Conservation (phyloP, 2,113 vertebrate genomes). For the Porphyrio hochstetteri region DNA sequence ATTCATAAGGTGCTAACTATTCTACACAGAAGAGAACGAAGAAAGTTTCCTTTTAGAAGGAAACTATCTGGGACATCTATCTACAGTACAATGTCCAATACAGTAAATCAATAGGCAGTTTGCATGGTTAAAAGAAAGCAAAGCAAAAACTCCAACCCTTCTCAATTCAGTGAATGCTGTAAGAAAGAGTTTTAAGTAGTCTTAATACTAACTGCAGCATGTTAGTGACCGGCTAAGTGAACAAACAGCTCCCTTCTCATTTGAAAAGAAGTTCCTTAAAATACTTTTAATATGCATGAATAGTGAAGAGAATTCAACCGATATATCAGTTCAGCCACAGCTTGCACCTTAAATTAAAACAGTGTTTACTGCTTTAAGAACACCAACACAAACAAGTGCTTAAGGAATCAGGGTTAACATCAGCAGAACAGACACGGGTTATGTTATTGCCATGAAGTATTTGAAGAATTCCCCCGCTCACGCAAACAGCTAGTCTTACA, state of each 20-base stretch:
- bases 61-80: not conserved
- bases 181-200: not conserved
- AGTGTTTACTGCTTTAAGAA: not conserved
- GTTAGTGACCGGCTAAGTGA: not conserved
- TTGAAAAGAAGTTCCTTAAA: not conserved
- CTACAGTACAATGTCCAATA: not conserved
- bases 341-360: not conserved
- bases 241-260: not conserved
- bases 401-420: not conserved
- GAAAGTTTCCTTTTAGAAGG: not conserved
- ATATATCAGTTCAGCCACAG: not conserved
- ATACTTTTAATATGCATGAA: no score
- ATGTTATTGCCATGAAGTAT: not conserved
- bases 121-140: not conserved
- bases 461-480: not conserved
- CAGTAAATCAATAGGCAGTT: not conserved
- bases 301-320: not conserved
- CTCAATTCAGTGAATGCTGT: not conserved
- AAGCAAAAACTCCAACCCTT: not conserved
- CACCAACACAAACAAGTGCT: not conserved
- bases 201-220: not conserved
- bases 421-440: not conserved
- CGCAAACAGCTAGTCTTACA: not conserved
- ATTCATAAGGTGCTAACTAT: not conserved
- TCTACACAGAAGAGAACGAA: fast-evolving